A percentile compares a stretch with the other conserved stretches of the same genome.
phyloP scores from a whole-genome alignment of 2,113 vertebrate genomes.

The Pogona vitticeps region DNA sequence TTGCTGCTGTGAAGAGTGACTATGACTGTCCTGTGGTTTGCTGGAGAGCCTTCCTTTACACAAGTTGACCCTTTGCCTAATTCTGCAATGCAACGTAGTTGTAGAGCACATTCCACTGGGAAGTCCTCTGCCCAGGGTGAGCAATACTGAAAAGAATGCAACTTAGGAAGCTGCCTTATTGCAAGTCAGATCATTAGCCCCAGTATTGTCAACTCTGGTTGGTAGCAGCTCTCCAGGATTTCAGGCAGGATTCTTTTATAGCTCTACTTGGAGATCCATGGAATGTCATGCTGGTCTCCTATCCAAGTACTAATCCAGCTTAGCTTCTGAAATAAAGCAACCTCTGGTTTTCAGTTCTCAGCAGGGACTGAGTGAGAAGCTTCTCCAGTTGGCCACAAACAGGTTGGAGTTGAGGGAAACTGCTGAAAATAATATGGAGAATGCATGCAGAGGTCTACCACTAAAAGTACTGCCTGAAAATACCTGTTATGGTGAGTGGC shows the following conservation, averaged over 20 bases:
- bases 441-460: not conserved
- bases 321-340: not conserved
- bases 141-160: not conserved
- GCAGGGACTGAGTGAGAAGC: not conserved
- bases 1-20: slow-evolving; percentile 27
- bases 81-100: not conserved
- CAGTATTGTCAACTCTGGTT: no score
- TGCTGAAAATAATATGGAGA: not conserved
- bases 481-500: not conserved
- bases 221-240: no score
- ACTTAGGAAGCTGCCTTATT: not conserved
- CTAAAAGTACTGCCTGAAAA: not conserved
- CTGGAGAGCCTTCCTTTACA: not conserved
- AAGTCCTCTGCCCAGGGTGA: not conserved
- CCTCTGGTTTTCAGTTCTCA: no score
- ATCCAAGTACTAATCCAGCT: no score
- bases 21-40: slow-evolving; percentile 22
- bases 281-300: no score
- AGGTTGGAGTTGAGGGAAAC: not conserved
- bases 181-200: no score
- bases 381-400: not conserved
- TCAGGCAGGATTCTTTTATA: no score
- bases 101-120: not conserved
- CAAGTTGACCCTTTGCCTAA: slow-evolving; percentile 1
- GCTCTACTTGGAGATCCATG: no score